A percentile compares a stretch with the other conserved stretches of the same genome.
Evolutionary conservation across 2,797 vertebrate genomes (phyloP).

Genomic region (Bufotes viridis): DNA sequence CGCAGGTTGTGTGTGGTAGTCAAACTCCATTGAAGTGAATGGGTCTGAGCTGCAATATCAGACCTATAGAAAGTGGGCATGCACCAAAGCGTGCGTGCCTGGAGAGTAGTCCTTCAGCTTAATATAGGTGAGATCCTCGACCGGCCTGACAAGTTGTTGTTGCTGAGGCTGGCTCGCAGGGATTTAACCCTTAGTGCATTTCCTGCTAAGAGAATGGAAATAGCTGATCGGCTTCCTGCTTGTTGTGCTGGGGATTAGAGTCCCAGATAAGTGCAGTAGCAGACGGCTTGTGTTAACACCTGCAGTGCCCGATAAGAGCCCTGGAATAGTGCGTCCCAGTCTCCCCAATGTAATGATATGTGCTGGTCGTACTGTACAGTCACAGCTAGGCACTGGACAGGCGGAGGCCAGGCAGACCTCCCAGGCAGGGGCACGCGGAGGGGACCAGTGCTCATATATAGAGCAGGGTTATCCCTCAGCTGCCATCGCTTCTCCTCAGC

Average conservation of each 20-base stretch:
- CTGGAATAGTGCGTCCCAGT: background rate
- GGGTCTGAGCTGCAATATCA: too few species aligned
- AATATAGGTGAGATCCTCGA: background rate
- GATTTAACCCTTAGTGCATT: conserved; percentile 23
- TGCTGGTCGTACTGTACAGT: background rate
- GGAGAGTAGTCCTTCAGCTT: background rate
- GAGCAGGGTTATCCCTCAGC: conserved; percentile 22
- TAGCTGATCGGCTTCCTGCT: conserved; percentile 28
- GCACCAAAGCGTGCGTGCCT: background rate
- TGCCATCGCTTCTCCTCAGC: conserved; percentile 15
- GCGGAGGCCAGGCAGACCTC: background rate
- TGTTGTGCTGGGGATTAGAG: conserved; percentile 35
- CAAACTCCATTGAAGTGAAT: too few species aligned
- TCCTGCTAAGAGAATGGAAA: conserved; percentile 45
- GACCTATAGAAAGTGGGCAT: background rate
- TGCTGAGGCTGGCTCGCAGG: background rate
- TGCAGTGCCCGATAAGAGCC: conserved; percentile 18
- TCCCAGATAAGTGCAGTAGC: conserved; percentile 39
- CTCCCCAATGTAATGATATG: background rate
- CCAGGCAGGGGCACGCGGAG: conserved; percentile 25
- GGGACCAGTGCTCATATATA: background rate
- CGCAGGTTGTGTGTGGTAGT: too few species aligned
- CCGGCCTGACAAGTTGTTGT: conserved; percentile 1
- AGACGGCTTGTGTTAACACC: conserved; percentile 36
- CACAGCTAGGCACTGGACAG: background rate